Evolutionary conservation across 2,888 invertebrate species (phyloP), one percentile per base, ranked within the genome.

Genomic region (Ariolimax columbianus): DNA sequence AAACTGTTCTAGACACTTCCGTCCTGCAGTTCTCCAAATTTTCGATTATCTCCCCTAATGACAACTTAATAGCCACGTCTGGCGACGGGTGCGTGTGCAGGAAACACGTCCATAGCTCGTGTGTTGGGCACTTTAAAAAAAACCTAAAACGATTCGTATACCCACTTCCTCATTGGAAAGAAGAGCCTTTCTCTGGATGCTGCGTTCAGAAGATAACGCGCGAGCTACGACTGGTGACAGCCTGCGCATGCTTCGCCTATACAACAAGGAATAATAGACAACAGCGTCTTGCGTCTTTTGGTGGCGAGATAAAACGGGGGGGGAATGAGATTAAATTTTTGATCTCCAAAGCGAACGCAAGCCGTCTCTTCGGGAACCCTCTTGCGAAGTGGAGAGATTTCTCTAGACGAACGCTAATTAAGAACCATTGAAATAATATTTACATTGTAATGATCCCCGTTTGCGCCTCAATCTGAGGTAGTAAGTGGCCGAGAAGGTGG

Each of bases 351-450:
- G 47, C 38, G 55, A 51, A 51, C 38, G 59, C 38, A 33, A n/a
- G 55, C 40, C 38, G 26, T 33, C 73, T 73, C 40, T 72, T 72
- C 55, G 40, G 0, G 36, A 36, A 14, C 38, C 40, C 43, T 43
- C 47, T 55, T 55, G 17, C 14, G 36, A 68, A 77, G 70, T 66
- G 79, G 72, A 84, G 77, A 77, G 81, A 55, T 80, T 75, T 77
- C 70, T 63, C 75, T 81, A 80, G 82, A 83, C 85, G 83, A 59
- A 26, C 78, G 68, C 88, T 88, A 87, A 88, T 88, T 87, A 88
- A 87, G 84, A 75, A 51, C 83, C 84, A 87, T 87, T 87, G 85
- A 86, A 83, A 86, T 85, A 88, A 87, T 86, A 88, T 87, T 88
- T 85, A 86, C 88, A 84, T 81, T 75, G 87, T 80, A 88, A 86